Evolutionary conservation across 2,113 vertebrate species (phyloP).

Genomic region (Myotis lucifugus): DNA sequence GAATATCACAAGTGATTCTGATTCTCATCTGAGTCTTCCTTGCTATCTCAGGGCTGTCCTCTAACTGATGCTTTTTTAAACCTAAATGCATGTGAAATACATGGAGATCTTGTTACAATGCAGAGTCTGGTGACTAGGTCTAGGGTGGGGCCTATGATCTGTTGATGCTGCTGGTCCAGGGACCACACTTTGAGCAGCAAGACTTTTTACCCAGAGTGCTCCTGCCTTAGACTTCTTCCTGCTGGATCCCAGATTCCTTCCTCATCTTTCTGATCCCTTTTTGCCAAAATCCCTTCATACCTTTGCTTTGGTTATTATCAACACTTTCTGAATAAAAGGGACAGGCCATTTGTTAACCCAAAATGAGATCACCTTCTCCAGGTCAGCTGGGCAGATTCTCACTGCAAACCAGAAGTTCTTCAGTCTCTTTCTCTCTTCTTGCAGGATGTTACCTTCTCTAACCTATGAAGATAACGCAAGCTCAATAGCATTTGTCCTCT

Average conservation of each 20-base stretch:
- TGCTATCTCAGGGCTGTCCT: not conserved
- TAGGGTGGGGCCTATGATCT: not conserved
- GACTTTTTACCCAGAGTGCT: not conserved
- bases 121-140: not conserved
- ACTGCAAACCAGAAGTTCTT: not conserved
- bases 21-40: not conserved
- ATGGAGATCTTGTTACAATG: not conserved
- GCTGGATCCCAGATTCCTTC: not conserved
- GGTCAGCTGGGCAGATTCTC: not conserved
- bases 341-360: not conserved
- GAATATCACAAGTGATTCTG: not conserved
- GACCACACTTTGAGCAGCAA: not conserved
- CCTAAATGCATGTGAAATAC: not conserved
- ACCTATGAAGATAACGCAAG: not conserved
- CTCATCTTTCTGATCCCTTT: not conserved
- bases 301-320: constrained; percentile 1
- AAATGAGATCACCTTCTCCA: not conserved
- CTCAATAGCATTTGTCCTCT: not conserved
- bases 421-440: not conserved
- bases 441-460: not conserved
- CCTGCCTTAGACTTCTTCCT: not conserved
- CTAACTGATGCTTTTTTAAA: not conserved
- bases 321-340: not conserved
- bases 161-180: not conserved
- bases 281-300: not conserved